Percentiles rank a stretch among this genome's conserved stretches.
These are phyloP conservation scores for Irena cyanogastra DNA, from an alignment of 2,113 vertebrate genomes.

Conservation along the genomic window DNA sequence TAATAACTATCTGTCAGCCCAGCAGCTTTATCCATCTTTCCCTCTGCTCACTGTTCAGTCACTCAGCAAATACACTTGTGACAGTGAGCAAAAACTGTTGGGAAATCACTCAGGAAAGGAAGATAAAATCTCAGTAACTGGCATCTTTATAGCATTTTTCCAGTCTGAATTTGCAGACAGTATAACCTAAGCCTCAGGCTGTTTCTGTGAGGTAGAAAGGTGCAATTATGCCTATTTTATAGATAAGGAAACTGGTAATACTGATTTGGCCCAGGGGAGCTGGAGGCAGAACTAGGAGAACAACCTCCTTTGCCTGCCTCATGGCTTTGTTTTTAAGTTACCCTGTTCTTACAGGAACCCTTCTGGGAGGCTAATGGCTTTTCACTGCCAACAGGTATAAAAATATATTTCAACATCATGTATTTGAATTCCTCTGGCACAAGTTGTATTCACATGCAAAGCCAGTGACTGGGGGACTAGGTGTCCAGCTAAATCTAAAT, in stretches of 20 bases:
- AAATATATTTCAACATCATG: not conserved
- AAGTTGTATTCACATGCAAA: not conserved
- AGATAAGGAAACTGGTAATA: not conserved
- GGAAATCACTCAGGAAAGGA: not conserved
- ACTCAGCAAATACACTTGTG: not conserved
- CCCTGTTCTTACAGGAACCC: not conserved
- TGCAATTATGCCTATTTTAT: not conserved
- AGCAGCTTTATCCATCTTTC: not conserved
- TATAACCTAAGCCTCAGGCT: not conserved
- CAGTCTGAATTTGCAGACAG: not conserved
- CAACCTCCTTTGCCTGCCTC: not conserved
- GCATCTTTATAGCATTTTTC: not conserved
- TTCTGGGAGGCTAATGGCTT: not conserved
- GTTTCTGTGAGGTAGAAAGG: not conserved
- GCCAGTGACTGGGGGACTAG: not conserved
- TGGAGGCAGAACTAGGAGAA: not conserved
- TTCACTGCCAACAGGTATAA: not conserved
- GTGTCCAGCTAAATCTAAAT: not conserved
- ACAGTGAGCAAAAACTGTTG: not conserved
- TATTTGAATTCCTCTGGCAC: not conserved
- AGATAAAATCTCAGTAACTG: not conserved
- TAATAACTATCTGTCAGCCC: not conserved
- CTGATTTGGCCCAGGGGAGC: not conserved
- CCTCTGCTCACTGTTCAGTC: not conserved
- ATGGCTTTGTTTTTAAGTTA: not conserved